A percentile compares a stretch with the other conserved stretches of the same genome.
These are phyloP conservation scores for Columbina picui DNA, from an alignment of 2,113 vertebrate genomes.

Conservation along the genomic window DNA sequence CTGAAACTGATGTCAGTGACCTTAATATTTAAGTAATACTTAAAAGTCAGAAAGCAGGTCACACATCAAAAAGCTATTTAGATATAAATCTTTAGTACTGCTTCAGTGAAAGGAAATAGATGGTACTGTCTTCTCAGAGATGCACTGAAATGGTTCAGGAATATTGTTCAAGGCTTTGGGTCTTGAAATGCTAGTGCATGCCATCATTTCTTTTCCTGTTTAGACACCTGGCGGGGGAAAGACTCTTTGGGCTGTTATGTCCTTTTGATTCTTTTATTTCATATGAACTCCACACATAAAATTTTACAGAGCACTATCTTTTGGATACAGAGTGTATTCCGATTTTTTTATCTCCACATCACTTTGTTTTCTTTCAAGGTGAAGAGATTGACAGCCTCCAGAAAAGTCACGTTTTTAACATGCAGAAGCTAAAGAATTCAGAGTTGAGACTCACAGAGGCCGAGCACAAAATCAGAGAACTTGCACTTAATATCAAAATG, in stretches of 20 bases:
- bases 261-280: background rate
- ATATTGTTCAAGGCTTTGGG: background rate
- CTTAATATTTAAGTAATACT: background rate
- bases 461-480: constrained; percentile 83
- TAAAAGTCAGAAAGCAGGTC: background rate
- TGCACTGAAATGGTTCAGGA: background rate
- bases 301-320: background rate
- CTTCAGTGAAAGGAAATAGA: background rate
- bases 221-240: background rate
- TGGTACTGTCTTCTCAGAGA: background rate
- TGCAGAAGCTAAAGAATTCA: constrained; percentile 75
- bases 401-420: constrained; percentile 72
- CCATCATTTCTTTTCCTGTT: background rate
- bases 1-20: background rate
- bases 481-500: constrained; percentile 85
- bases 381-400: constrained; percentile 72
- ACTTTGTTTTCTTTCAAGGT: constrained; percentile 64
- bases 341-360: background rate
- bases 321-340: background rate
- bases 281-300: background rate
- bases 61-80: background rate
- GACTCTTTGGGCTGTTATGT: background rate
- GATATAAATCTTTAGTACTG: background rate
- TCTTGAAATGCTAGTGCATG: background rate
- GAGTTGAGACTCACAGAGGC: constrained; percentile 73